Evolutionary conservation across 2,888 invertebrate species (phyloP), one percentile per base, ranked within the genome.

Genomic region (Luperina nickerlii): DNA sequence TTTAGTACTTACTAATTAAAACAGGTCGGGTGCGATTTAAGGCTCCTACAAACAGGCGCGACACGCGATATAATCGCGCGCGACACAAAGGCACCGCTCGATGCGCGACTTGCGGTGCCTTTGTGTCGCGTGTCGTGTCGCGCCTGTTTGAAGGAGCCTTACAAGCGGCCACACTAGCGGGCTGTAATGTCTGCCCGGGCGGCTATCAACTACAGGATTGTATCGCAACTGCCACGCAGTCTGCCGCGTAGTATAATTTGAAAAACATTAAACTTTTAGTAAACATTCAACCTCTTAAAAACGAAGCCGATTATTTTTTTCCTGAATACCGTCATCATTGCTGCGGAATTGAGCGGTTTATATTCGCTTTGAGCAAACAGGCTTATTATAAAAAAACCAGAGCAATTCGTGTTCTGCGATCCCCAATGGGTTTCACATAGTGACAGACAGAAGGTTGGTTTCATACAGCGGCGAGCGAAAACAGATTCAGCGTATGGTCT

Each of bases 331-430:
- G 24, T n/a, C 70, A 54, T 68, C 66, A 42, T 20, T 51, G 57
- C 27, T 66, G n/a, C 51, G 57, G 65, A 74, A 78, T 76, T 54
- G 77, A 75, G 72, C 71, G 71, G 57, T 68, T 81, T 78, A 76
- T 54, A 65, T 70, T 70, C 62, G 70, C 74, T 78, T 72, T 60
- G 69, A 87, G 87, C 85, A 87, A 87, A 86, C 85, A 87, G 87
- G 77, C 86, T 84, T 84, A 79, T 87, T 78, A 77, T 70, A 74
- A 79, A 74, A 79, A 79, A 27, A 82, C 70, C 15, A 57, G 68
- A 75, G 73, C 76, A 78, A 84, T 84, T 78, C 76, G n/a, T 74
- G 84, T 68, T 62, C 70, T 48, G 57, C 45, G 71, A 60, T 54
- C 60, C 76, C 74, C 66, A 77, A 81, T 73, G 54, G 27, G 42